Conservation (phyloP, 2,113 vertebrate genomes). For the Anas platyrhynchos region DNA sequence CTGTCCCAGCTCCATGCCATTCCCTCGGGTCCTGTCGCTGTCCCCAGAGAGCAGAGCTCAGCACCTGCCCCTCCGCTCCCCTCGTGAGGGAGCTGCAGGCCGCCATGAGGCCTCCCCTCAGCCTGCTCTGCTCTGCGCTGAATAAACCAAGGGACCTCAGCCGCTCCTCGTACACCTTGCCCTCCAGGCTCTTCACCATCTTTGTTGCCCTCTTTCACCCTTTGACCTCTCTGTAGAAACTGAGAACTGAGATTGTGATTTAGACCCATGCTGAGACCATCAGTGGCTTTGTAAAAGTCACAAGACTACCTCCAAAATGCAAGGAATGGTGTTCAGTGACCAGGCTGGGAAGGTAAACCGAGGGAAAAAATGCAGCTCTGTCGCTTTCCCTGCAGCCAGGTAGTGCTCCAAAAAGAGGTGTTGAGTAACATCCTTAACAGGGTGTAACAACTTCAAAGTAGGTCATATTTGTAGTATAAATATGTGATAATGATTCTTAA, state of each 20-base stretch:
- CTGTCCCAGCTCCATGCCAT: neutral
- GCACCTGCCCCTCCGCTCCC: neutral
- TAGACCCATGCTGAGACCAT: neutral
- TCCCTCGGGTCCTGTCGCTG: neutral
- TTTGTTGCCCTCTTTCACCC: neutral
- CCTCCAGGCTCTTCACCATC: neutral
- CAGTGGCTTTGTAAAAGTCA: neutral
- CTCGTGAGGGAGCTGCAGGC: neutral
- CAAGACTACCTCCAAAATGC: neutral
- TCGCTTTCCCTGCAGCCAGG: neutral
- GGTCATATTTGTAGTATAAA: neutral
- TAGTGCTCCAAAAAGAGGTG: neutral
- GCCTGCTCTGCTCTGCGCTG: neutral
- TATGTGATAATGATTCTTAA: neutral
- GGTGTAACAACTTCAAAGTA: neutral
- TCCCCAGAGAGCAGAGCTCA: neutral
- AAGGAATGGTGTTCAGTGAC: neutral
- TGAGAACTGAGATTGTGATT: neutral
- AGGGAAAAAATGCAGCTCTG: neutral
- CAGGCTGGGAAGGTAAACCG: neutral
- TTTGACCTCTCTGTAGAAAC: neutral
- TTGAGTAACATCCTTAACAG: fast-evolving
- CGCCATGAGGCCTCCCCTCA: neutral
- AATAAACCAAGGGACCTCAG: neutral
- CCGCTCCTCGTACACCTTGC: neutral